Percentiles rank a stretch among this genome's conserved stretches.
phyloP scores from a whole-genome alignment of 2,797 vertebrate genomes.

The Otus scops region DNA sequence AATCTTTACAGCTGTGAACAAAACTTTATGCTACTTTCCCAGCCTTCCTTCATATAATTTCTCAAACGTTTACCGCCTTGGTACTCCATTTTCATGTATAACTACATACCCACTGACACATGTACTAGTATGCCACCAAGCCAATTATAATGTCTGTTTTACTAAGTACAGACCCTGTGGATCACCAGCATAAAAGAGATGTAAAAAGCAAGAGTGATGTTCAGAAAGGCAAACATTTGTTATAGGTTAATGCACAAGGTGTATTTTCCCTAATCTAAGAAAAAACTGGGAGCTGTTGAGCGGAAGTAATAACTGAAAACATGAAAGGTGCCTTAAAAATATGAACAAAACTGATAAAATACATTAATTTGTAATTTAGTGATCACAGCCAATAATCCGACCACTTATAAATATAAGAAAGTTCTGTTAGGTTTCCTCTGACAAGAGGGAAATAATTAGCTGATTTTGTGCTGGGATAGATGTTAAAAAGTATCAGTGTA shows the following conservation, averaged over 20 bases:
- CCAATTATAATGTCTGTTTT: neutral
- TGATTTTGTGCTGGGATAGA: neutral
- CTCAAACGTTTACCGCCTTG: neutral
- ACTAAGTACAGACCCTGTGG: neutral
- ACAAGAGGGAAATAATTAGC: neutral
- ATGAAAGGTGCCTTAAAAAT: neutral
- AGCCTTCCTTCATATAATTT: neutral
- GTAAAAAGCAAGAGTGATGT: neutral
- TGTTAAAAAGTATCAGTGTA: neutral
- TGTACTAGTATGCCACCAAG: neutral
- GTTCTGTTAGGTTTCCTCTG: neutral
- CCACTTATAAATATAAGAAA: neutral
- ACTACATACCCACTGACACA: neutral
- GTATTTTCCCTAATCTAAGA: neutral
- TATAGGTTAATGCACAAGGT: neutral
- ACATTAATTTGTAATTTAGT: neutral
- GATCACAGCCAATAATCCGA: neutral
- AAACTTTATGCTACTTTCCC: neutral
- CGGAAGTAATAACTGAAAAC: neutral
- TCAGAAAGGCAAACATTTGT: neutral
- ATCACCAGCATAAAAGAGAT: neutral
- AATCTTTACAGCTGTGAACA: neutral
- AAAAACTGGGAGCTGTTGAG: neutral
- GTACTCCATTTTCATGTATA: neutral
- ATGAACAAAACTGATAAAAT: neutral